Evolutionary conservation across 2,113 vertebrate species (phyloP).

Genomic region (Miniopterus natalensis): DNA sequence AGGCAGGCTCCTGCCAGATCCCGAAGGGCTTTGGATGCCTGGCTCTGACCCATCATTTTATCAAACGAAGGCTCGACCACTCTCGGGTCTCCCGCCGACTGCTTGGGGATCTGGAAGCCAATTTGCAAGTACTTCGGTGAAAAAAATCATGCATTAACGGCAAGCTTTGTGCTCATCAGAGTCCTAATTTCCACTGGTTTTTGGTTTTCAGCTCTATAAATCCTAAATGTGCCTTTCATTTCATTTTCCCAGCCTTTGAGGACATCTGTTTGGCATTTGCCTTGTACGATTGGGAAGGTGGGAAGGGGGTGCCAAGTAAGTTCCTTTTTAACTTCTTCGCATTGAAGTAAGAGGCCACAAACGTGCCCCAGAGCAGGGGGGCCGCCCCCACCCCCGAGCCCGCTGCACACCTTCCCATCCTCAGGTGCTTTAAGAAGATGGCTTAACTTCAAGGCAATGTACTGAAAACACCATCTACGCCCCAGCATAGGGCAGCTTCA

Average conservation of each 20-base stretch:
- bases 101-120: slow-evolving; percentile 59
- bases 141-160: slow-evolving; percentile 66
- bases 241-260: slow-evolving; percentile 86
- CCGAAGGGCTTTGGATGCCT: background rate
- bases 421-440: background rate
- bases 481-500: background rate
- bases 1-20: no score
- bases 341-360: slow-evolving; percentile 74
- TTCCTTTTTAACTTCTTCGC: slow-evolving; percentile 80
- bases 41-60: background rate
- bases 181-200: slow-evolving; percentile 84
- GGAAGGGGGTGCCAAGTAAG: slow-evolving; percentile 44
- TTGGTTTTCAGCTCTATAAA: slow-evolving; percentile 87
- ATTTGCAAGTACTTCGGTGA: slow-evolving; percentile 64
- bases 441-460: background rate
- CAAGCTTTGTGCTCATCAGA: slow-evolving; percentile 81
- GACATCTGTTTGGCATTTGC: slow-evolving; percentile 90
- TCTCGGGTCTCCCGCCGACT: slow-evolving; percentile 50
- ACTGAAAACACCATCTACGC: background rate
- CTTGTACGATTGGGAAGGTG: slow-evolving; percentile 75
- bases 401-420: background rate
- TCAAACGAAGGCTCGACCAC: slow-evolving; percentile 23
- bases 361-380: background rate
- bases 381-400: slow-evolving; percentile 56
- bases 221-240: slow-evolving; percentile 88